Conservation (phyloP, 2,113 vertebrate genomes). For the Hippopotamus amphibius region DNA sequence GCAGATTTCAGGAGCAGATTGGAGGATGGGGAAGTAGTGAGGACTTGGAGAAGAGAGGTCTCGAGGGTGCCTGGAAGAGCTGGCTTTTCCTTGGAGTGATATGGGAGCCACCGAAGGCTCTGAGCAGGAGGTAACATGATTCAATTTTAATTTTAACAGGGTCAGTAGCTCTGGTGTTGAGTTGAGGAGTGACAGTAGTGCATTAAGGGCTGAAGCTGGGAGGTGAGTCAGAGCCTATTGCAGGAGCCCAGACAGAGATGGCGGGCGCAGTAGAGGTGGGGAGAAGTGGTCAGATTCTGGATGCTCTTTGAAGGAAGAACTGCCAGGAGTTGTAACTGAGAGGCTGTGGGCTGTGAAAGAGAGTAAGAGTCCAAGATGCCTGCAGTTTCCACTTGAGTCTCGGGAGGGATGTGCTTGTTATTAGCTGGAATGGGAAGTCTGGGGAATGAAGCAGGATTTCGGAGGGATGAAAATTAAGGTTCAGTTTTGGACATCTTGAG, state of each 20-base stretch:
- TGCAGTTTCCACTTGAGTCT: not conserved
- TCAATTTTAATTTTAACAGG: not conserved
- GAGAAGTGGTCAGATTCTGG: not conserved
- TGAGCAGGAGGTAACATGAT: not conserved
- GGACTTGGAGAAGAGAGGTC: not conserved
- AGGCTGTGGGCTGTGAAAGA: not conserved
- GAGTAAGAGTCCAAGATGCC: not conserved
- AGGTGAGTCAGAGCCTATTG: fast-evolving
- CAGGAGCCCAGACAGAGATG: not conserved
- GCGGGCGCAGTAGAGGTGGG: fast-evolving
- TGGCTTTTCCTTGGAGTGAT: not conserved
- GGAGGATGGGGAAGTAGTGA: fast-evolving
- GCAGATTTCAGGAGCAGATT: not conserved
- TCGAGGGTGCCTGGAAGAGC: not conserved
- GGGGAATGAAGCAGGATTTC: not conserved
- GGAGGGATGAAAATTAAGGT: not conserved
- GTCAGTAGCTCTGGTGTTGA: fast-evolving
- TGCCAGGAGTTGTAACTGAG: not conserved
- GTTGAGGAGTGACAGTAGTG: not conserved
- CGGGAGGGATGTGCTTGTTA: fast-evolving
- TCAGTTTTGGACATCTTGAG: not conserved
- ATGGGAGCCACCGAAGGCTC: not conserved
- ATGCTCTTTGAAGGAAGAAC: no score
- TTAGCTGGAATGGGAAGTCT: not conserved
- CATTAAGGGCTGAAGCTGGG: not conserved